Evolutionary conservation across 2,888 invertebrate species (phyloP).

Genomic region (Synanthedon myopaeformis): DNA sequence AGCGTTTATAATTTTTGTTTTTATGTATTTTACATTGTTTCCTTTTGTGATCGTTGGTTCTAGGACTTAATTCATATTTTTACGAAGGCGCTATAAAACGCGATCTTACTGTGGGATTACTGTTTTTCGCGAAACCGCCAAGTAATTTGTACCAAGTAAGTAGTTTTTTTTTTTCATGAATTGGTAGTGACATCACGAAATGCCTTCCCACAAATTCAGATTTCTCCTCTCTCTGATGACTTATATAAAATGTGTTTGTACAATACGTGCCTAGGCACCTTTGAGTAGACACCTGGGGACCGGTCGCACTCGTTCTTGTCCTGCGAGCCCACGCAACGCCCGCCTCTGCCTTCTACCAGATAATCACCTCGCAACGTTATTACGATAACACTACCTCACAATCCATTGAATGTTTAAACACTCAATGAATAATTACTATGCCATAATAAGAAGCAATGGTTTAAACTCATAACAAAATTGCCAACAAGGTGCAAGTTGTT

Average conservation of each 20-base stretch:
- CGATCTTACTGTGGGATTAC: no score
- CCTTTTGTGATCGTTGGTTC: no score
- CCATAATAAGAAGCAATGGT: not conserved
- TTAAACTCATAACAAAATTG: not conserved
- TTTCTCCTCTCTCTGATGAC: no score
- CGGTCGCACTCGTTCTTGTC: conserved; percentile 64
- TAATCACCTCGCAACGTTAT: conserved; percentile 15
- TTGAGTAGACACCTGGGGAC: conserved; percentile 56
- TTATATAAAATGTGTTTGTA: not conserved
- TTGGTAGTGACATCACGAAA: no score
- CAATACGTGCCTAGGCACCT: conserved; percentile 35
- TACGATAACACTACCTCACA: not conserved
- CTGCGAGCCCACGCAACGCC: conserved; percentile 56
- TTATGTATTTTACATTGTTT: no score
- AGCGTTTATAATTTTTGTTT: no score
- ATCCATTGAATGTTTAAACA: not conserved
- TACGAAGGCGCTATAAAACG: no score
- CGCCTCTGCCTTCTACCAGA: conserved; percentile 22
- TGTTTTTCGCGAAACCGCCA: no score
- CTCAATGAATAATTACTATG: not conserved
- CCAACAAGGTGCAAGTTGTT: conserved; percentile 25
- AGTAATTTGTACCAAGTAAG: no score
- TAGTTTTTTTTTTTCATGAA: no score
- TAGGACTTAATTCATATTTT: no score
- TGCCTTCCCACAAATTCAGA: no score